Evolutionary conservation across 2,888 invertebrate species (phyloP).

Genomic region (Doris montereyensis): DNA sequence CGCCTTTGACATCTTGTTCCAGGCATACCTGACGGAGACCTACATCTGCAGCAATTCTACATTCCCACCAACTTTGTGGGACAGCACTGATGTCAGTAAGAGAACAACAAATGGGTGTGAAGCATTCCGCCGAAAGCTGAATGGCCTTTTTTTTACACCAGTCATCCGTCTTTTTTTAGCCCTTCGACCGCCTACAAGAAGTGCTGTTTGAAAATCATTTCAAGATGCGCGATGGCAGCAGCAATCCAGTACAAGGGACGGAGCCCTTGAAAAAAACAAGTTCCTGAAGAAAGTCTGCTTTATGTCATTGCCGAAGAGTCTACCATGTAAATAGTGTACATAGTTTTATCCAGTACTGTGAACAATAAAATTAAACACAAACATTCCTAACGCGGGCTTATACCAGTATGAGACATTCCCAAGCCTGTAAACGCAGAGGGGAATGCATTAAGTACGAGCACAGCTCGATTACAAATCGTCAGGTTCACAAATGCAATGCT

Average conservation of each 20-base stretch:
- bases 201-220: constrained; percentile 14
- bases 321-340: no score
- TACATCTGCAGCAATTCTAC: neutral
- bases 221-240: neutral
- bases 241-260: constrained; percentile 6
- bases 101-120: constrained; percentile 8
- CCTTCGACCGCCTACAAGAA: constrained; percentile 6
- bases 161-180: constrained; percentile 7
- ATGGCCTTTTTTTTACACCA: no score
- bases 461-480: no score
- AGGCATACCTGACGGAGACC: neutral
- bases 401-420: neutral
- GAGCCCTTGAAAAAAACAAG: neutral
- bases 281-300: constrained; percentile 13
- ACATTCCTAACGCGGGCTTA: neutral
- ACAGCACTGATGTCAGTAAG: constrained; percentile 2
- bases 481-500: no score
- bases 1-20: neutral
- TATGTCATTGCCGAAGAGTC: constrained; percentile 11
- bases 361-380: neutral
- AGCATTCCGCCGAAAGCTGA: neutral
- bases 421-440: no score
- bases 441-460: no score
- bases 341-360: neutral
- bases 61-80: constrained; percentile 1